Conservation (phyloP, 2,888 invertebrate species). For the Ornithoptera priamus region DNA sequence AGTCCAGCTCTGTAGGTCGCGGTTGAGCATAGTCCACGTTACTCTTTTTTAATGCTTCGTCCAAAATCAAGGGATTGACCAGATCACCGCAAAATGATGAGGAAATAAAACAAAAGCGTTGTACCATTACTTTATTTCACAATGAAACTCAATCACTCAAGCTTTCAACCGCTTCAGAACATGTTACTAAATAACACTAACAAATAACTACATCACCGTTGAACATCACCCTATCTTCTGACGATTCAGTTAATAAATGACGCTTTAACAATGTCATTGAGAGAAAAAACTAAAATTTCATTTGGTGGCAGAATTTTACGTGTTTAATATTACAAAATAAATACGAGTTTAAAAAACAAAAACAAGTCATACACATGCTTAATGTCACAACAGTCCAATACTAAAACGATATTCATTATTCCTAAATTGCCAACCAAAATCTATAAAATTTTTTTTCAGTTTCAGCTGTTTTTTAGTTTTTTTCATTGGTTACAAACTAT, state of each 20-base stretch:
- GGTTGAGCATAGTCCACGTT: no score
- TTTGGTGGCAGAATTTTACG: background rate
- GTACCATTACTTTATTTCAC: slow-evolving; percentile 73
- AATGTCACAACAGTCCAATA: background rate
- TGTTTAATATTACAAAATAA: background rate
- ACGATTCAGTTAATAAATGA: background rate
- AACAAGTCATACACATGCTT: background rate
- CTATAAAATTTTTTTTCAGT: slow-evolving; percentile 7
- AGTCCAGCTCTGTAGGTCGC: no score
- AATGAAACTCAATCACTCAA: slow-evolving; percentile 75
- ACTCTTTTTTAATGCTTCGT: no score
- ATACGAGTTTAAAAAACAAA: background rate
- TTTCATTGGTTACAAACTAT: slow-evolving; percentile 3
- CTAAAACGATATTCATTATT: background rate
- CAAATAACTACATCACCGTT: slow-evolving; percentile 49
- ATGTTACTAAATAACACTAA: slow-evolving; percentile 65
- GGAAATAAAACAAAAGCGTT: slow-evolving; percentile 35
- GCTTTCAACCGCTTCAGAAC: slow-evolving; percentile 64
- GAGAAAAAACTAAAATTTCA: background rate
- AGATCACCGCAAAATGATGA: background rate
- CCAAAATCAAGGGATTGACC: no score
- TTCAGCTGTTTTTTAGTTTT: slow-evolving; percentile 6
- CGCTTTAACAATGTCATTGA: background rate
- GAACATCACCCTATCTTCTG: slow-evolving; percentile 24
- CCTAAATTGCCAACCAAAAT: background rate